These are phyloP conservation scores for Drepana arcuata DNA, from an alignment of 1,140 invertebrate genomes.

Conservation along the genomic window DNA sequence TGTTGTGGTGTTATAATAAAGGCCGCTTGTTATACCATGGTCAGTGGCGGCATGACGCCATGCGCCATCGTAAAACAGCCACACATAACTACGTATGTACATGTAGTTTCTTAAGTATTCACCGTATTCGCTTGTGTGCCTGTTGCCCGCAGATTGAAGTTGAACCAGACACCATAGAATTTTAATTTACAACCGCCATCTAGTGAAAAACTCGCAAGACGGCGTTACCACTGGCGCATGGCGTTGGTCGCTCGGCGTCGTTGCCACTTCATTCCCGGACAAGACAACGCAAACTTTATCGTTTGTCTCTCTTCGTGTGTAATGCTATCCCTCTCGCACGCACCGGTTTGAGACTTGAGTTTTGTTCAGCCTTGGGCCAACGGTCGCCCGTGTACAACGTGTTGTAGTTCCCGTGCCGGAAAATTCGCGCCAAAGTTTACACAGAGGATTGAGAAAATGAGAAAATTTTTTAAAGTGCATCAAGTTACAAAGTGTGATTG, in stretches of 20 bases:
- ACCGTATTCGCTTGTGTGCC: no score
- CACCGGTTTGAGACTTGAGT: conserved; percentile 14
- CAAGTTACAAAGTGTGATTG: conserved; percentile 13
- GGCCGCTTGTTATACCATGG: no score
- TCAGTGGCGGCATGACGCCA: no score
- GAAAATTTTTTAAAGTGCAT: conserved; percentile 21
- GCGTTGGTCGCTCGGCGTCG: conserved; percentile 3
- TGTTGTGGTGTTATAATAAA: no score
- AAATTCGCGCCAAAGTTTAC: conserved; percentile 48
- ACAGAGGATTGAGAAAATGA: conserved; percentile 32
- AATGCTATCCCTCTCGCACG: conserved; percentile 18
- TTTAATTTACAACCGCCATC: conserved; percentile 22
- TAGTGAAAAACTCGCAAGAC: conserved; percentile 22
- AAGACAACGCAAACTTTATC: conserved; percentile 20
- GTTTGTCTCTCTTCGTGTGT: conserved; percentile 8
- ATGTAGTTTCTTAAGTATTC: no score
- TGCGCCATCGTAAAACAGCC: no score
- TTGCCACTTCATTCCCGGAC: conserved; percentile 23
- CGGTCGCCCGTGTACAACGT: conserved; percentile 41
- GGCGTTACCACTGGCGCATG: conserved; percentile 7
- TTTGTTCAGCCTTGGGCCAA: conserved; percentile 38
- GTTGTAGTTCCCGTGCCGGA: conserved; percentile 17
- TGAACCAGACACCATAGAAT: conserved; percentile 10
- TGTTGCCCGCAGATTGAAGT: no score
- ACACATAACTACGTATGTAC: no score